Base-by-base conservation (phyloP, 2,797 vertebrate species). In the Chromobotia macracanthus region DNA sequence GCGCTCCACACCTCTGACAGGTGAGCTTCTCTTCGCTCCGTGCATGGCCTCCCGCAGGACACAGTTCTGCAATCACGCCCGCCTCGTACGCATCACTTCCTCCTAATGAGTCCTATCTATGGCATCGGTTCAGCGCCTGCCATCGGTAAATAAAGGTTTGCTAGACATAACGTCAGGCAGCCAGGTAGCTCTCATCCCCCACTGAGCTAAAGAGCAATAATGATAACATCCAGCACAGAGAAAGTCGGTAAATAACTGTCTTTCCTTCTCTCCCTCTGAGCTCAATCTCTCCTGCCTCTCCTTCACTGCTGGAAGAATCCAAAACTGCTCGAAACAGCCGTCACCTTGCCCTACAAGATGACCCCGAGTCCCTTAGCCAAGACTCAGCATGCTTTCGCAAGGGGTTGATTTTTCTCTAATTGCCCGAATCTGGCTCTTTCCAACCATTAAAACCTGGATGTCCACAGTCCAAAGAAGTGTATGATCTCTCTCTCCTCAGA, bases 1-100 rank as follows among this genome's bases (percentile, higher is more conserved):
- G 55, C 31, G 15, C 60, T 38, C 15, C 41, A n/a, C 41, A 76
- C 63, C 55, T 85, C 56, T 84, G 77, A 83, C 84, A 83, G 80
- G 75, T 76, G 69, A 77, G 70, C 65, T 64, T 23, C 84, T 85
- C 83, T 76, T 31, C 21, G 31, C 77, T 83, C 82, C 84, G 80
- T 80, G 81, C 85, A 87, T 83, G 75, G 58, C 66, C 80, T 87
- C 86, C 79, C 87, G 86, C 88, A 85, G 53, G 84, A 87, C 83
- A 80, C 82, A 72, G 81, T 85, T 81, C 84, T 79, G 84, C 84
- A 84, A 83, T 86, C 84, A 88, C 70, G 73, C 74, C 81, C 68
- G 79, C 79, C 72, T 71, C 80, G 79, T 80, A 44, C 75, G 72
- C 82, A 84, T 85, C 19, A 60, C 48, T 85, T 87, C 78, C 80